These are phyloP conservation scores for Scolopax bukidnonensis DNA, from an alignment of 2,797 vertebrate genomes.

Conservation along the genomic window DNA sequence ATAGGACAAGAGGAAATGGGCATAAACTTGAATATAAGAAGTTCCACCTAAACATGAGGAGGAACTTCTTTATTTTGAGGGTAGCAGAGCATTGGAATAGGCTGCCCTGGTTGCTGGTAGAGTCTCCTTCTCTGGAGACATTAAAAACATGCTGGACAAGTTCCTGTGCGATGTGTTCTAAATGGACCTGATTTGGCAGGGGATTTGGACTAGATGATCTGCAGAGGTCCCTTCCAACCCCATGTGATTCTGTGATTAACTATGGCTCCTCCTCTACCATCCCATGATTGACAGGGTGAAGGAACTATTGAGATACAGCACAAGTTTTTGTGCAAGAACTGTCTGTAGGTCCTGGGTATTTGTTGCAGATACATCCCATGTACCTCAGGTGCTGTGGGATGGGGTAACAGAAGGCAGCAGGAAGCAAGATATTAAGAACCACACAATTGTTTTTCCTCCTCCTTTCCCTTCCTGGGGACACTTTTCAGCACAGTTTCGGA, in stretches of 20 bases:
- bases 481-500: background rate
- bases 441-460: background rate
- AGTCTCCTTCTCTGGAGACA: too few species aligned
- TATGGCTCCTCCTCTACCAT: background rate
- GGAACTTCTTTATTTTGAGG: too few species aligned
- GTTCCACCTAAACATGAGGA: too few species aligned
- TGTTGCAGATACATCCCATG: background rate
- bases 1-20: too few species aligned
- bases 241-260: background rate
- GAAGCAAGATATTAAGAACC: background rate
- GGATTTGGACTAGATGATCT: too few species aligned
- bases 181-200: too few species aligned
- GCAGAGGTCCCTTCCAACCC: too few species aligned
- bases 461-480: background rate
- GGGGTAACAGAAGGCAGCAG: background rate
- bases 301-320: background rate
- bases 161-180: too few species aligned
- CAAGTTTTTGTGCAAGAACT: background rate
- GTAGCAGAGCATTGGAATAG: too few species aligned
- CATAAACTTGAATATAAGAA: too few species aligned
- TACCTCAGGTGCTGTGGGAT: background rate
- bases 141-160: too few species aligned
- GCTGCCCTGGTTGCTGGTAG: too few species aligned
- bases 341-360: background rate
- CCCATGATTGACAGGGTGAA: accelerated